phyloP scores from a whole-genome alignment of 2,797 vertebrate species.

The Lateolabrax maculatus region DNA sequence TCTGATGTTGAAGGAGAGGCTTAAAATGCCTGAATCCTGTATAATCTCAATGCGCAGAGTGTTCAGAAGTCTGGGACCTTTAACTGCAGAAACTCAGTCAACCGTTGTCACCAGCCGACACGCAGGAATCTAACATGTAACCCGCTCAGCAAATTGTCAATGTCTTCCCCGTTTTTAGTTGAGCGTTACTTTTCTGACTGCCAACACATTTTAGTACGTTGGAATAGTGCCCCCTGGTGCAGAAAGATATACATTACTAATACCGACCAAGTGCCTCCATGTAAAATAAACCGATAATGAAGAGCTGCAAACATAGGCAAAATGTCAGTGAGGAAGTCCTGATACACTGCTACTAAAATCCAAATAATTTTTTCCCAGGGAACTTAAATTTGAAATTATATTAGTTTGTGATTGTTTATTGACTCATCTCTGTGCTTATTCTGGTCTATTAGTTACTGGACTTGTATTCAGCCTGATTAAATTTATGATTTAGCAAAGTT shows the following conservation, averaged over 20 bases:
- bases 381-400: background rate
- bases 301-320: background rate
- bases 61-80: background rate
- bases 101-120: background rate
- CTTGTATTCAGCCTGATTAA: background rate
- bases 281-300: background rate
- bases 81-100: background rate
- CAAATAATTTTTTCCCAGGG: background rate
- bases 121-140: background rate
- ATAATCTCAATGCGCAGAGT: no score
- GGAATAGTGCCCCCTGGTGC: conserved; percentile 54
- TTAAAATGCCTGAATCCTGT: no score
- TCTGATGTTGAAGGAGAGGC: background rate
- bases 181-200: background rate
- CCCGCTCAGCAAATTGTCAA: no score
- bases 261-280: background rate
- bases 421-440: background rate
- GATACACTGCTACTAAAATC: background rate
- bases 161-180: no score
- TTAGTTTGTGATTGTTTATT: background rate
- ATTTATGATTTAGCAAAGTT: background rate
- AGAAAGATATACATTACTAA: conserved; percentile 18
- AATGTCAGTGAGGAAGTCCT: background rate
- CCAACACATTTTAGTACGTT: background rate
- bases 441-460: background rate